Base-by-base conservation (phyloP, 2,888 invertebrate species). In the Magallana nippona region DNA sequence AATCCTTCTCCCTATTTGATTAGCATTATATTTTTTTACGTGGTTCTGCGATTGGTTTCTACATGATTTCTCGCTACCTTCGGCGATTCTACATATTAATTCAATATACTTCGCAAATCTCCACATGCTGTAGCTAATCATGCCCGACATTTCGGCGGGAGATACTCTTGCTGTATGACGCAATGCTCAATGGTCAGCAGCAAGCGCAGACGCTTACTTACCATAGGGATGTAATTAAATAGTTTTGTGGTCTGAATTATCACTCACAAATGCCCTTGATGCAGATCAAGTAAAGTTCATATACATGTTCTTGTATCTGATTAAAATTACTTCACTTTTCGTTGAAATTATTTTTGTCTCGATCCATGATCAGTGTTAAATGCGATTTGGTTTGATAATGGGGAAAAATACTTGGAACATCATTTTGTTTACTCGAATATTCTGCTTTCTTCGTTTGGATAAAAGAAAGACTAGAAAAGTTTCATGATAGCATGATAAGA, bases 101-200 rank as follows among this genome's bases (percentile, higher is more conserved):
- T 71, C 71, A 71, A 71, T 71, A 71, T 71, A 5, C 8, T 71
- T 32, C 15, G 32, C 71, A 32, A 71, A 71, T 71, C 71, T 27
- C 13, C 71, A 13, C 13, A 15, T 22, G 71, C 27, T 22, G 22
- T 19, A 5, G 71, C 15, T 27, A 71, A 71, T 71, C 32, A 15
- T 32, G 11, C 32, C 71, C 5, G 32, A 71, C 71, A 27, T 32
- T 71, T 71, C 71, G 27, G 71, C 71, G 71, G 22, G 71, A 71
- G 11, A 13, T 27, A 27, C 15, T 13, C 27, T 10, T 15, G 10
- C 5, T 22, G 8, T 32, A 13, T 71, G 71, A 71, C 71, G 71
- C 32, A 71, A 71, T 71, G 13, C 11, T 15, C 32, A 71, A 27
- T 71, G 71, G 71, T 71, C 71, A 71, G 27, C 71, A 71, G 71